A percentile compares a stretch with the other conserved stretches of the same genome.
Conservation (phyloP, 2,888 invertebrate species). For the Antheraea yamamai region DNA sequence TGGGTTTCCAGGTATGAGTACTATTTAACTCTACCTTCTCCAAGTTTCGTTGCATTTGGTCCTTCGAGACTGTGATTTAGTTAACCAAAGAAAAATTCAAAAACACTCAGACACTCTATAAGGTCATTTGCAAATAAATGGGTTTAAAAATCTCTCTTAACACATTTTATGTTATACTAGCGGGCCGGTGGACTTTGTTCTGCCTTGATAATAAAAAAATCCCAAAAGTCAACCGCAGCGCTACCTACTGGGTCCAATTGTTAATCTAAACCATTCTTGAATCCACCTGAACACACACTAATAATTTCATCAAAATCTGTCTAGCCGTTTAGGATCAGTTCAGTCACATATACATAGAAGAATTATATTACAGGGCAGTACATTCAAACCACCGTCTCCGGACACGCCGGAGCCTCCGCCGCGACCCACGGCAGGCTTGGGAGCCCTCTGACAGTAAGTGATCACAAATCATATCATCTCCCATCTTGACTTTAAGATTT, state of each 20-base stretch:
- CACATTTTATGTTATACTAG: too few species aligned
- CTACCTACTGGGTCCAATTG: too few species aligned
- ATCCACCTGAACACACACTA: too few species aligned
- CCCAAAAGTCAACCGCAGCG: too few species aligned
- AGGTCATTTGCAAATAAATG: too few species aligned
- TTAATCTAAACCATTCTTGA: too few species aligned
- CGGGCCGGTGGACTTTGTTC: too few species aligned
- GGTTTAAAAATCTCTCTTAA: too few species aligned
- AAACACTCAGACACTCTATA: too few species aligned
- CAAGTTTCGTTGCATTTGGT: not conserved
- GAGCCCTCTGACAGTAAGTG: slow-evolving; percentile 58
- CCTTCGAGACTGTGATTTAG: not conserved
- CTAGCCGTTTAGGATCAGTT: not conserved
- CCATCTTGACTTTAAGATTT: not conserved
- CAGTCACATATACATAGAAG: too few species aligned
- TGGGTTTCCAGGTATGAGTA: slow-evolving; percentile 70
- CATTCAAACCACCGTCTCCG: slow-evolving; percentile 86
- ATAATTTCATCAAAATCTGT: not conserved
- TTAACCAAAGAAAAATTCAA: not conserved
- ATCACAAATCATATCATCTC: not conserved
- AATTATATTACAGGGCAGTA: slow-evolving; percentile 79
- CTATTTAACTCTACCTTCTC: not conserved
- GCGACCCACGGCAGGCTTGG: slow-evolving; percentile 61
- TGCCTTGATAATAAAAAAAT: too few species aligned
- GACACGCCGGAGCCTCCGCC: slow-evolving; percentile 77